Evolutionary conservation across 2,888 invertebrate species (phyloP), one percentile per base, ranked within the genome.

Genomic region (Torymus texanus): DNA sequence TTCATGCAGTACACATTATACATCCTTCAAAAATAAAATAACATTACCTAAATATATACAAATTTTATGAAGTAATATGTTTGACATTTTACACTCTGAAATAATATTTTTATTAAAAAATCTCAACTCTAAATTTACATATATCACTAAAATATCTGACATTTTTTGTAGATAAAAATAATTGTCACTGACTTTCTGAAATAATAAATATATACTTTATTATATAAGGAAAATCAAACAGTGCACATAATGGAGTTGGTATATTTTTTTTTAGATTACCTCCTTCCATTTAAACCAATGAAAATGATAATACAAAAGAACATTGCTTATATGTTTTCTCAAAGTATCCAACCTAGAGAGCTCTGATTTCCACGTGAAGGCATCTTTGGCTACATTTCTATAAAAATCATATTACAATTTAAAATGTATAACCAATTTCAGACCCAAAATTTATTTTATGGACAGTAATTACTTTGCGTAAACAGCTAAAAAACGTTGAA

Each of bases 81-180:
- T 83, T 71, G 86, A 83, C 63, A 86, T 74, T 74, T 88, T 82
- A 66, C 78, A 75, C 66, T 81, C 70, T 59, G 85, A 78, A 61
- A 82, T 84, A 63, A 78, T 53, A 8, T 82, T 79, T 62, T 65
- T 82, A 83, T 85, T 84, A 55, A 85, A 86, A 71, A 87, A 87
- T 83, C 87, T 87, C 2, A 91, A 84, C 82, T 90, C 90, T 84
- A 91, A 85, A 75, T 91, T 89, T 71, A 91, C 83, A 81, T 90
- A 91, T 82, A 90, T 85, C 55, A 86, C 86, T 76, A 91, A 84
- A 50, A 91, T 85, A 72, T 88, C 86, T 55, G 90, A 87, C 89
- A 91, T 91, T 83, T 87, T 87, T 80, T 90, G 88, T 72, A 91
- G 85, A 82, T 91, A 91, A 53, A 84, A 85, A 66, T 86, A 85